Base-by-base conservation (phyloP, 2,888 invertebrate genomes). In the Brachypterus glaber region DNA sequence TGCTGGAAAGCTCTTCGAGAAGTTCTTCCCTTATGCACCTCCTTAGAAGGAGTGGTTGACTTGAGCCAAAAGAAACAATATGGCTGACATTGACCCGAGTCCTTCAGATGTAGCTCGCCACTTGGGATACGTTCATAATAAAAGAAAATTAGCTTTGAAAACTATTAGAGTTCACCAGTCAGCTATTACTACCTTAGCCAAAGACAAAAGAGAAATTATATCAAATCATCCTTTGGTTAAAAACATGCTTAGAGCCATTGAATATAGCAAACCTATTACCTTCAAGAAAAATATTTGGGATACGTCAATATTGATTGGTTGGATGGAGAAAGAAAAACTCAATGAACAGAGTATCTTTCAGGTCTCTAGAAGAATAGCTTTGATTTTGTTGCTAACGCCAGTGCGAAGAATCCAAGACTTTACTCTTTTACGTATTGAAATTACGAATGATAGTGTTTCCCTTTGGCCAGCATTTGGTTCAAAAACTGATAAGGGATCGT, bases 401-500 rank as follows among this genome's bases (percentile, higher is more conserved):
- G 48, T 39, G 31, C 17, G 38, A 27, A 38, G 34, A 24, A 12
- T 46, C 18, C 38, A 39, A 36, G 40, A 51, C 31, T 25, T 37
- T 21, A 34, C 48, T 30, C 32, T 46, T 12, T 16, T 48, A 30
- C 18, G 35, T 18, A 37, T 44, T 27, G n/a, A 37, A 14, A 15
- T 35, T 7, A 13, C 14, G 12, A 21, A 33, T 3, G 32, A 39
- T 14, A 31, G 26, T 15, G 25, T 54, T 8, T 37, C 40, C 8
- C 39, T 54, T 24, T 49, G 48, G 47, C 51, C 51, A 12, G 17
- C 29, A n/a, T 53, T 50, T 25, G 49, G 52, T 0, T 53, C 51
- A 3, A 53, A 52, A 40, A 53, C 51, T 0, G 51, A 52, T 17
- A 39, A 18, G 4, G 8, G 2, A 8, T 11, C n/a, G n/a, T 26